Evolutionary conservation across 2,113 vertebrate species (phyloP).

Genomic region (Petaurus breviceps): DNA sequence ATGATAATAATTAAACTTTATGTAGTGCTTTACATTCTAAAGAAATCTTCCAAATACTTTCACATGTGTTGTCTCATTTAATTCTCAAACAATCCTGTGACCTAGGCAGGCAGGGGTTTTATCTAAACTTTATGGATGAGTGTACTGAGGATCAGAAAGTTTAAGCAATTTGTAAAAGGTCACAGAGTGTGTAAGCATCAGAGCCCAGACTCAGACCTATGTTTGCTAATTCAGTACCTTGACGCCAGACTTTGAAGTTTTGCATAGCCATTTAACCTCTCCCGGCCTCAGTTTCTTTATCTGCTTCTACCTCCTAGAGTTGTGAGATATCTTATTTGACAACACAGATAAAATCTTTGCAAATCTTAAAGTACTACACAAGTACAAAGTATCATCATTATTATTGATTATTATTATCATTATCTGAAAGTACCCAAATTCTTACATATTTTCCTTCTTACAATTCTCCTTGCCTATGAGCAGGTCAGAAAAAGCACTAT

Average conservation of each 20-base stretch:
- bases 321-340: neutral
- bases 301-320: neutral
- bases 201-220: neutral
- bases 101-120: neutral
- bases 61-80: neutral
- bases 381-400: neutral
- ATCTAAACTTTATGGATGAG: neutral
- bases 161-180: neutral
- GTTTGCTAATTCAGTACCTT: neutral
- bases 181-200: neutral
- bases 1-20: neutral
- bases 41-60: neutral
- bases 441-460: neutral
- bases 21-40: neutral
- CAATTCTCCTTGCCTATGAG: neutral
- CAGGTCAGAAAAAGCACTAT: neutral
- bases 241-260: neutral
- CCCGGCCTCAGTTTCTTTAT: neutral
- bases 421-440: neutral
- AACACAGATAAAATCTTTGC: neutral
- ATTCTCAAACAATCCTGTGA: neutral
- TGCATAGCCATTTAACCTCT: neutral
- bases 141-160: neutral
- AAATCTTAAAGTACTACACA: neutral
- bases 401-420: neutral